Evolutionary conservation across 1,140 invertebrate species (phyloP).

Genomic region (Pollicipes pollicipes): DNA sequence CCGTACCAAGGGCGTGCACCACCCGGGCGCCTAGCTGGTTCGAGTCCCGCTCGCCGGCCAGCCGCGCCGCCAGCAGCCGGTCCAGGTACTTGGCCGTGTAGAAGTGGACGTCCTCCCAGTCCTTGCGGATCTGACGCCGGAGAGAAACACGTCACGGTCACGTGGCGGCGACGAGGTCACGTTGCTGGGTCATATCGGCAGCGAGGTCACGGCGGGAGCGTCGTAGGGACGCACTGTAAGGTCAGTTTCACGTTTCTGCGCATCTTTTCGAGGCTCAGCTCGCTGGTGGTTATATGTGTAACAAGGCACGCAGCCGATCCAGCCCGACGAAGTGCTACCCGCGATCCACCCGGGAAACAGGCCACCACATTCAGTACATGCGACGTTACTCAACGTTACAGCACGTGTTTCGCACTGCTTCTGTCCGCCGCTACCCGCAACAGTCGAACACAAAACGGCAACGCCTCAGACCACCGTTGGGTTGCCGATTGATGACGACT

Average conservation of each 20-base stretch:
- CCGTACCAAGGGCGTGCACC: conserved; percentile 22
- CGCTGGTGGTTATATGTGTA: too few species aligned
- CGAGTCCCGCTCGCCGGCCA: not conserved
- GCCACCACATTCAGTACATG: too few species aligned
- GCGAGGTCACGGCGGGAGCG: conserved; percentile 69
- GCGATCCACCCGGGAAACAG: too few species aligned
- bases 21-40: not conserved
- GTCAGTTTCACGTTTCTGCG: conserved; percentile 10
- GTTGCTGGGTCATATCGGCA: conserved; percentile 71
- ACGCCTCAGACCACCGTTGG: too few species aligned
- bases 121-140: conserved; percentile 54
- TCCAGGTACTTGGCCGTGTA: conserved; percentile 50
- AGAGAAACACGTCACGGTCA: conserved; percentile 65
- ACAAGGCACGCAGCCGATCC: too few species aligned
- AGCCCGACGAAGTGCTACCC: too few species aligned
- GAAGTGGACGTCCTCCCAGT: conserved; percentile 75
- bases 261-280: not conserved
- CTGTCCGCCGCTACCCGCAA: too few species aligned
- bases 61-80: conserved; percentile 29
- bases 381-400: too few species aligned
- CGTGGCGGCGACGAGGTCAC: conserved; percentile 52
- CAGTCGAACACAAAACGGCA: too few species aligned
- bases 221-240: conserved; percentile 43
- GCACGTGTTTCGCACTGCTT: too few species aligned
- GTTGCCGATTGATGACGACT: too few species aligned